Evolutionary conservation across 2,113 vertebrate genomes (phyloP).

Genomic region (Cnemophilus loriae): DNA sequence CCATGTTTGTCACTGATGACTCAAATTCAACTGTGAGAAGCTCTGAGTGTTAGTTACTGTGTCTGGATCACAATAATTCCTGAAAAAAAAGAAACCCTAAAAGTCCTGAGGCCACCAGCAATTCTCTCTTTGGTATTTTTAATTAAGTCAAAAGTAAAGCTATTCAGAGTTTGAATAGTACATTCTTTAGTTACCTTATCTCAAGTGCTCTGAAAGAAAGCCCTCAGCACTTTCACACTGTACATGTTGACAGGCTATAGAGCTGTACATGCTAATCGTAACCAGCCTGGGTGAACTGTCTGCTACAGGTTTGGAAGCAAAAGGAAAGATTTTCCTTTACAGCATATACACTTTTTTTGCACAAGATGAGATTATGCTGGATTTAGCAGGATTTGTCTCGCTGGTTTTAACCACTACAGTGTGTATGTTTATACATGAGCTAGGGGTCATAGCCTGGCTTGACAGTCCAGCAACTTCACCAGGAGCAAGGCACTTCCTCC

Average conservation of each 20-base stretch:
- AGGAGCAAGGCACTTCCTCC: not conserved
- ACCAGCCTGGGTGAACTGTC: not conserved
- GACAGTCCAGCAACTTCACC: accelerated
- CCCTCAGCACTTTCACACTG: not conserved
- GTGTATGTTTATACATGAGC: not conserved
- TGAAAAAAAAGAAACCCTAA: not conserved
- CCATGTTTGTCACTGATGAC: not conserved
- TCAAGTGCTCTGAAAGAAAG: not conserved
- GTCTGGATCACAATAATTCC: not conserved
- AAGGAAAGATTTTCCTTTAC: not conserved
- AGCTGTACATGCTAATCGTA: not conserved
- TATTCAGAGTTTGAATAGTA: not conserved
- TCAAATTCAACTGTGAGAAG: not conserved
- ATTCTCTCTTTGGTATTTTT: not conserved
- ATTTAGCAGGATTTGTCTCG: not conserved
- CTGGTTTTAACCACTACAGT: not conserved
- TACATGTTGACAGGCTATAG: not conserved
- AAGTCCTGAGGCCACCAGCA: not conserved
- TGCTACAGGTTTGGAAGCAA: not conserved
- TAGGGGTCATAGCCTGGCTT: not conserved
- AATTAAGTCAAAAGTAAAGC: not conserved
- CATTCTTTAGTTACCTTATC: not conserved
- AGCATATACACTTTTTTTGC: not conserved
- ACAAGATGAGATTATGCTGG: not conserved
- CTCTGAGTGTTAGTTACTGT: not conserved